These are phyloP conservation scores for Choreutis nemorana DNA, from an alignment of 2,888 invertebrate species.

Conservation along the genomic window DNA sequence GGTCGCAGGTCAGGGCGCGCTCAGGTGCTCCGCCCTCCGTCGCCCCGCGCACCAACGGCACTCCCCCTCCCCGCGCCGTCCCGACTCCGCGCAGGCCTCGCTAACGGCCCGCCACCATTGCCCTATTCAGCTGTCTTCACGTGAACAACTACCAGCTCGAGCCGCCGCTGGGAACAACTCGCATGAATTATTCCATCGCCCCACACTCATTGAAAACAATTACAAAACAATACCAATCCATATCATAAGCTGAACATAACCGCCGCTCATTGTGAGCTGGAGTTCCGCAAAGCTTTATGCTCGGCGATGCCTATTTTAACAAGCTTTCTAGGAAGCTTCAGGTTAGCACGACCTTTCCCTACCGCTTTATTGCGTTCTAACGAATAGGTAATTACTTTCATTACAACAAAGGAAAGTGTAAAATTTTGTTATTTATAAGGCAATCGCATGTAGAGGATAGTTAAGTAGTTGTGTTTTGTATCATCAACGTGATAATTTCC, in stretches of 20 bases:
- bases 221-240: conserved; percentile 56
- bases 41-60: conserved; percentile 17
- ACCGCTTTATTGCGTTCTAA: not conserved
- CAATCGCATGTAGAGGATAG: too few species aligned
- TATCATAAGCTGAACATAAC: conserved; percentile 48
- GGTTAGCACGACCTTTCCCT: too few species aligned
- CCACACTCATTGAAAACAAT: conserved; percentile 52
- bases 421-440: too few species aligned
- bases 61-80: conserved; percentile 20
- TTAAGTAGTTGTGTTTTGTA: conserved; percentile 20
- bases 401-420: too few species aligned
- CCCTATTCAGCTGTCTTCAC: conserved; percentile 61
- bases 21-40: conserved; percentile 61
- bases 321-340: too few species aligned
- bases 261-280: conserved; percentile 41
- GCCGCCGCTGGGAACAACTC: conserved; percentile 46
- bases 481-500: conserved; percentile 40
- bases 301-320: too few species aligned
- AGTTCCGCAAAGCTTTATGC: too few species aligned
- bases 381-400: too few species aligned
- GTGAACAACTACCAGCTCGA: conserved; percentile 42
- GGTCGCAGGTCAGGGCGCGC: conserved; percentile 66
- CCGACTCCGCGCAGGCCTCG: conserved; percentile 16
- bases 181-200: conserved; percentile 59
- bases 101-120: conserved; percentile 49